phyloP scores from a whole-genome alignment of 2,888 invertebrate species.

The Spatulosminthurus flaviceps region DNA sequence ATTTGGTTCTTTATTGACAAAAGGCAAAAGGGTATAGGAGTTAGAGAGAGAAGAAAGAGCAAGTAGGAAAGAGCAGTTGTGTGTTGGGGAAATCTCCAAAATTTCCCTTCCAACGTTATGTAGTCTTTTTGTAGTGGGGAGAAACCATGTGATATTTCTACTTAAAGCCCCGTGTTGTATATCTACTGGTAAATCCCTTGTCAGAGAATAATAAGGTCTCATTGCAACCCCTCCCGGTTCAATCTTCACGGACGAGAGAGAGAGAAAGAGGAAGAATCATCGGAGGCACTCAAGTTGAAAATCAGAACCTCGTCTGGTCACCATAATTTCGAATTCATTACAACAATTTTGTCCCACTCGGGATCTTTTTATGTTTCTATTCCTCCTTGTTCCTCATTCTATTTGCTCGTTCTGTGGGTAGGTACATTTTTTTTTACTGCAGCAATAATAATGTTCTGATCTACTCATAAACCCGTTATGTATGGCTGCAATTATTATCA shows the following conservation, averaged over 20 bases:
- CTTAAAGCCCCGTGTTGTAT: not conserved
- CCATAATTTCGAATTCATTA: slow-evolving; percentile 62
- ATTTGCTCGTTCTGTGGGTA: too few relatives aligned
- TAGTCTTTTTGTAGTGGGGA: not conserved
- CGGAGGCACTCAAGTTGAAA: slow-evolving; percentile 58
- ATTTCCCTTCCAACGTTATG: not conserved
- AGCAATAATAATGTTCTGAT: not conserved
- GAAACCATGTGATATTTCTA: not conserved
- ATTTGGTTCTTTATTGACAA: too few relatives aligned
- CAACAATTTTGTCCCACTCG: slow-evolving; percentile 50
- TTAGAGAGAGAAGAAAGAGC: too few relatives aligned
- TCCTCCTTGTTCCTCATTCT: slow-evolving; percentile 12
- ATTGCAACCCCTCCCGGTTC: slow-evolving; percentile 46
- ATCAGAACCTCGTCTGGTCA: slow-evolving; percentile 60
- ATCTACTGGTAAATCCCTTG: slow-evolving; percentile 47
- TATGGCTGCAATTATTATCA: not conserved
- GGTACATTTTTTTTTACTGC: not conserved
- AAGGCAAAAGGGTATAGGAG: too few relatives aligned
- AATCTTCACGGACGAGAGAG: slow-evolving; percentile 47
- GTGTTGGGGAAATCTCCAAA: not conserved
- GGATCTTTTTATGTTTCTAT: slow-evolving; percentile 43
- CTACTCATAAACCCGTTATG: not conserved
- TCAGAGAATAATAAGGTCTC: slow-evolving; percentile 43
- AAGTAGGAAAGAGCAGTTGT: not conserved
- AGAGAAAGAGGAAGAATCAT: slow-evolving; percentile 55